Evolutionary conservation across 2,113 vertebrate genomes (phyloP), one percentile per base, ranked within the genome.

Genomic region (Thunnus thynnus): DNA sequence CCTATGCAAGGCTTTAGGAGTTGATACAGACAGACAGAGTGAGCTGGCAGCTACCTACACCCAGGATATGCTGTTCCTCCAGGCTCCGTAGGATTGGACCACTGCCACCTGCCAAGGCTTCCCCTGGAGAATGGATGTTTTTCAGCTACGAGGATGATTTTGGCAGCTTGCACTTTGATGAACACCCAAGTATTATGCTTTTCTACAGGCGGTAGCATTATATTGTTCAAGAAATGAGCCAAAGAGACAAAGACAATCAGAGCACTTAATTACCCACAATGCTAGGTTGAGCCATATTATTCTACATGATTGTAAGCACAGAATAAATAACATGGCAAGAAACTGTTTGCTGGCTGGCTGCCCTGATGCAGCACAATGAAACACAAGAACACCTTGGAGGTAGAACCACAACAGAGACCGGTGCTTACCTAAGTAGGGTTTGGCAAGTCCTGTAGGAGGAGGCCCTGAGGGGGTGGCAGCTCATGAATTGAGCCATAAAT

Each of bases 201-300:
- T 89, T 80, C 76, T 83, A 72, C 12, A 3, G 47, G 61, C 10
- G 1, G 65, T 54, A 60, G 78, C 30, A 7, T 64, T 76, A 77
- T 30, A 80, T 82, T 90, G 84, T 86, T 88, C 18, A 56, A 48
- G 65, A 80, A 66, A 80, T 10, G 50, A 7, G 84, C 78, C 84
- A 78, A 83, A 63, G 46, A 88, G 30, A 68, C 85, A 86, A 86
- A 89, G 82, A 90, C 86, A 89, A 91, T 78, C 75, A 61, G 83
- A 89, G 72, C 75, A 83, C 92, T 89, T 87, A 78, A 93, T 93
- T 92, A 89, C 58, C 80, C 70, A 48, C 72, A 61, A 83, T 83
- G 76, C 75, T 25, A 84, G 65, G 84, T 88, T 88, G 81, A 87
- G 86, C 70, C 46, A 47, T 76, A 60, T 82, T 83, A 84, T 77